These are phyloP conservation scores for Cryptosula pallasiana DNA, from an alignment of 2,888 invertebrate species.

Conservation along the genomic window DNA sequence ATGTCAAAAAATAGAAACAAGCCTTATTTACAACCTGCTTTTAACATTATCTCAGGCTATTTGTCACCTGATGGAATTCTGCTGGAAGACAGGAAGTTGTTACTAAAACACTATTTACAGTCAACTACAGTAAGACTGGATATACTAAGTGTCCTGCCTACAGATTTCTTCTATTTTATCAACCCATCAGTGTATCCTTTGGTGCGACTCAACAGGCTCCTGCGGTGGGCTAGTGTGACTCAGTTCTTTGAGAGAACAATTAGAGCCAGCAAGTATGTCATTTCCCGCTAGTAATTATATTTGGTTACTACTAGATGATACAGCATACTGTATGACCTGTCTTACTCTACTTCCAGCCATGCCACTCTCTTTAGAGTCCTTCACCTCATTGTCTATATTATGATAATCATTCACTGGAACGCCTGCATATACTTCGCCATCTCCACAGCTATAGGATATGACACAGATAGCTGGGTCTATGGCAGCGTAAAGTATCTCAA, in stretches of 20 bases:
- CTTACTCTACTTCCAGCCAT: background rate
- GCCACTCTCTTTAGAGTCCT: constrained; percentile 35
- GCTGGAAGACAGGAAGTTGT: constrained; percentile 44
- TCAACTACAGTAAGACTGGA: constrained; percentile 49
- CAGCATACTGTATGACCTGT: too few relatives aligned
- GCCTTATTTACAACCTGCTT: too few relatives aligned
- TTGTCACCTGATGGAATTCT: constrained; percentile 46
- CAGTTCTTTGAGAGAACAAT: constrained; percentile 93
- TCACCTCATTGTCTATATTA: constrained; percentile 48
- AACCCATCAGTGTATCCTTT: constrained; percentile 53
- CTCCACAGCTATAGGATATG: constrained; percentile 68
- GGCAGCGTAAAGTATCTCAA: constrained; percentile 28
- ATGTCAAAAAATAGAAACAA: too few relatives aligned
- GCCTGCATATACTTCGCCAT: constrained; percentile 53
- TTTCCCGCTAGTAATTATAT: too few relatives aligned
- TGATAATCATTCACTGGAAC: constrained; percentile 54
- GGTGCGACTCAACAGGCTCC: constrained; percentile 77
- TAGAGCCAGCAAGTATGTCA: constrained; percentile 85
- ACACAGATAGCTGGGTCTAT: constrained; percentile 71
- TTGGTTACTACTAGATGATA: too few relatives aligned
- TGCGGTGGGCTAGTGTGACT: constrained; percentile 69
- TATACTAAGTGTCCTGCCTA: constrained; percentile 52
- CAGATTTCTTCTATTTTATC: constrained; percentile 49
- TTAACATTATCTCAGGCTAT: background rate
- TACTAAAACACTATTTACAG: constrained; percentile 46